Evolutionary conservation across 1,140 invertebrate species (phyloP).

Genomic region (Temnothorax nylanderi): DNA sequence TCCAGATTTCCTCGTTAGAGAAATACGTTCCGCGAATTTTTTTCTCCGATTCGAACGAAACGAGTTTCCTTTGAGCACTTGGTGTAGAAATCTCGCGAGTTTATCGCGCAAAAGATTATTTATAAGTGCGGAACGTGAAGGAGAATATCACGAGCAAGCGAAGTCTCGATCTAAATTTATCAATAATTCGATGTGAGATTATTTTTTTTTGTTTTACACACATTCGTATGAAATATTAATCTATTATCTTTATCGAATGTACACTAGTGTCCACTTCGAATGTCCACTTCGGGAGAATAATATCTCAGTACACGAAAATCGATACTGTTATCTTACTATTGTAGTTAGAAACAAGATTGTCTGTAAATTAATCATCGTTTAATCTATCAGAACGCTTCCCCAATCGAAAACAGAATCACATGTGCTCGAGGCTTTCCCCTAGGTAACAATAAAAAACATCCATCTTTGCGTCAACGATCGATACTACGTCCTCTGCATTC

Average conservation of each 20-base stretch:
- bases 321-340: not conserved
- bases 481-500: not conserved
- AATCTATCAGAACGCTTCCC: constrained; percentile 6
- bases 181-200: constrained; percentile 50
- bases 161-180: constrained; percentile 28
- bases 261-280: not conserved
- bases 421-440: not conserved
- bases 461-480: not conserved
- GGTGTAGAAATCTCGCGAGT: not conserved
- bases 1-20: not conserved
- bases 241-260: constrained; percentile 5
- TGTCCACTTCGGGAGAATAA: not conserved
- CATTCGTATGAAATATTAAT: constrained; percentile 5
- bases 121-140: constrained; percentile 2
- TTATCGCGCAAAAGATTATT: not conserved
- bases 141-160: constrained; percentile 23
- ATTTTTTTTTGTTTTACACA: not conserved
- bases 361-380: constrained; percentile 20
- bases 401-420: constrained; percentile 33
- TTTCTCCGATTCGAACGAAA: constrained; percentile 6
- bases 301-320: not conserved
- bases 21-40: not conserved
- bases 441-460: constrained; percentile 37
- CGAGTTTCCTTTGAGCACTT: not conserved
- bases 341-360: constrained; percentile 36